These are phyloP conservation scores for Ennomos fuscantarius DNA, from an alignment of 2,888 invertebrate genomes.

Conservation along the genomic window DNA sequence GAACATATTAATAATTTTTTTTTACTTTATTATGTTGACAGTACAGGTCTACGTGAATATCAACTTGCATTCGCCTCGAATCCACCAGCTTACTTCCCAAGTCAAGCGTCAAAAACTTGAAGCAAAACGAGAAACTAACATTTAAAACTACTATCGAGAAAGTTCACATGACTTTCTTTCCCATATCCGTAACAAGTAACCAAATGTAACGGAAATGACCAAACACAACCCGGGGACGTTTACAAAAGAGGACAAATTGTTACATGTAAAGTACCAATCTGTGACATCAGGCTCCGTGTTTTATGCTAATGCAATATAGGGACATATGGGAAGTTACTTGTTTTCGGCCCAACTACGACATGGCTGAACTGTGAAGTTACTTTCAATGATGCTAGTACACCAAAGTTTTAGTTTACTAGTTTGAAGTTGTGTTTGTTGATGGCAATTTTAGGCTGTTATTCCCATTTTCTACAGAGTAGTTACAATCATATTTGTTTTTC, in stretches of 20 bases:
- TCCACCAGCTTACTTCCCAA: no score
- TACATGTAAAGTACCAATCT: constrained; percentile 35
- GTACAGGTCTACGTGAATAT: no score
- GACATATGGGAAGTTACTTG: constrained; percentile 16
- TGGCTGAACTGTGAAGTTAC: constrained; percentile 1
- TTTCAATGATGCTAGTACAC: background rate
- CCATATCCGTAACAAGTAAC: constrained; percentile 24
- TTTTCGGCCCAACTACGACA: constrained; percentile 4
- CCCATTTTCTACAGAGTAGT: no score
- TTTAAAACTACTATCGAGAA: background rate
- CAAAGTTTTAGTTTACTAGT: no score
- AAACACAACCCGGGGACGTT: constrained; percentile 18
- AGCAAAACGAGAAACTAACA: background rate
- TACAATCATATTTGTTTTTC: no score
- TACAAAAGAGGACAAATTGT: constrained; percentile 43
- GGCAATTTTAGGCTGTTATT: no score
- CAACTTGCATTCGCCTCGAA: no score
- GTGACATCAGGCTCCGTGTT: constrained; percentile 40
- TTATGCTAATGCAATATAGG: constrained; percentile 47
- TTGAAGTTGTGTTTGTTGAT: no score
- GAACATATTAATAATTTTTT: no score
- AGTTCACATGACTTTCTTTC: constrained; percentile 11
- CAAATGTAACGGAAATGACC: constrained; percentile 23
- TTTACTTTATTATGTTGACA: no score
- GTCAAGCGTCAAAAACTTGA: no score